Evolutionary conservation across 2,888 invertebrate species (phyloP).

Genomic region (Harpalus rufipes): DNA sequence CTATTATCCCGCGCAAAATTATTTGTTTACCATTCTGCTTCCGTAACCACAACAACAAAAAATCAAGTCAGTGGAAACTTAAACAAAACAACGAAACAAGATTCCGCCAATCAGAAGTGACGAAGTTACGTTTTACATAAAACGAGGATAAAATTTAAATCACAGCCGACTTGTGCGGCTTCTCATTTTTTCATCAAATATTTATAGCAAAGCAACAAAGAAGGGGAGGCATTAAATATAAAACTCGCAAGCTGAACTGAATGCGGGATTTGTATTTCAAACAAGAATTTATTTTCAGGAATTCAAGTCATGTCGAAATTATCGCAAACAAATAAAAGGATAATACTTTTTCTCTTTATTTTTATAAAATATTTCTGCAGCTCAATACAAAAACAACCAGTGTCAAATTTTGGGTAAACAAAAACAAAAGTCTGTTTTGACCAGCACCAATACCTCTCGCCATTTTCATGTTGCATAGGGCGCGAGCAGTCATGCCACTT

Average conservation of each 20-base stretch:
- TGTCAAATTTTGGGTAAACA: too few species aligned
- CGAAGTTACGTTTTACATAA: slow-evolving; percentile 32
- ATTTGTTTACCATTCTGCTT: slow-evolving; percentile 32
- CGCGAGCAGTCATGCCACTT: too few species aligned
- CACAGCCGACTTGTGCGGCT: neutral
- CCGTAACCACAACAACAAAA: slow-evolving; percentile 5
- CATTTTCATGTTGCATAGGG: too few species aligned
- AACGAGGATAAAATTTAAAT: slow-evolving; percentile 19
- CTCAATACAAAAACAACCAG: too few species aligned
- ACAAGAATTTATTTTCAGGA: neutral
- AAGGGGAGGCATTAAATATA: neutral
- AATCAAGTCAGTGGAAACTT: slow-evolving; percentile 25
- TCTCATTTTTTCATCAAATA: slow-evolving; percentile 40
- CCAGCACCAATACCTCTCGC: too few species aligned
- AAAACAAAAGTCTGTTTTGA: too few species aligned
- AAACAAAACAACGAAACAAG: slow-evolving; percentile 18
- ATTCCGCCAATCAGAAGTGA: slow-evolving; percentile 18
- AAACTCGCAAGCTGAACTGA: neutral
- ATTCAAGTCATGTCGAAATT: neutral
- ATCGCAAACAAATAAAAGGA: neutral
- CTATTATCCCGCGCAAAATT: neutral
- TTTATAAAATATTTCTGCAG: too few species aligned
- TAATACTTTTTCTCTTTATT: too few species aligned
- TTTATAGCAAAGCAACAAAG: slow-evolving; percentile 13
- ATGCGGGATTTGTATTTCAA: slow-evolving; percentile 11